Evolutionary conservation across 1,140 invertebrate genomes (phyloP).

Genomic region (Dendrolimus kikuchii): DNA sequence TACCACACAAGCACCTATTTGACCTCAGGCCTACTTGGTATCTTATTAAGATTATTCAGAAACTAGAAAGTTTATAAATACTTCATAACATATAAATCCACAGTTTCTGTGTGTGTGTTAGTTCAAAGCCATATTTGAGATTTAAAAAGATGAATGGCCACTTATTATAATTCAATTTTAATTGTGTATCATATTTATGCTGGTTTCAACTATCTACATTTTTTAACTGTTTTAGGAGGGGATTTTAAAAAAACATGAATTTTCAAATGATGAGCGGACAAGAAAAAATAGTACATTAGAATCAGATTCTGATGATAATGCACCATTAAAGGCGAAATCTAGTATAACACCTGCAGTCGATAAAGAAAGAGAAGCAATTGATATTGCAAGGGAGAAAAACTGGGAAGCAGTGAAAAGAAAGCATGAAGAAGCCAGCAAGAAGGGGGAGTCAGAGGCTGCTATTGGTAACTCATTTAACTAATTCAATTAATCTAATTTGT

Average conservation of each 20-base stretch:
- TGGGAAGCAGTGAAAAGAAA: conserved; percentile 71
- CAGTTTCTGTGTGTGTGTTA: no score
- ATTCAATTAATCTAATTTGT: neutral
- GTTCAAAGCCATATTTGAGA: no score
- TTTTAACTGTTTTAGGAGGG: conserved; percentile 44
- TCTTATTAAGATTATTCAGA: no score
- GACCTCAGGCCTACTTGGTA: no score
- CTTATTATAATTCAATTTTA: no score
- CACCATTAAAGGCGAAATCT: conserved; percentile 58
- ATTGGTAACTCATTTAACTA: conserved; percentile 45
- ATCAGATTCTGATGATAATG: conserved; percentile 68
- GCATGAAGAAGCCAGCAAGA: conserved; percentile 70
- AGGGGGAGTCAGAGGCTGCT: conserved; percentile 62
- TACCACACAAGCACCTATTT: no score
- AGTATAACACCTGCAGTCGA: conserved; percentile 45
- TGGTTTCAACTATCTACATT: neutral
- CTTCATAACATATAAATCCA: no score
- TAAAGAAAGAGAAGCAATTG: conserved; percentile 68
- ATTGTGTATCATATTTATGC: no score
- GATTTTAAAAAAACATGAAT: conserved; percentile 60
- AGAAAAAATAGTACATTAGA: conserved; percentile 63
- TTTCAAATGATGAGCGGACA: conserved; percentile 42
- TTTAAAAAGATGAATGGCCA: no score
- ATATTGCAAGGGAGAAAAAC: conserved; percentile 69
- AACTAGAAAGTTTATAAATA: no score